Base-by-base conservation (phyloP, 2,888 invertebrate species). In the Cerceris rybyensis region DNA sequence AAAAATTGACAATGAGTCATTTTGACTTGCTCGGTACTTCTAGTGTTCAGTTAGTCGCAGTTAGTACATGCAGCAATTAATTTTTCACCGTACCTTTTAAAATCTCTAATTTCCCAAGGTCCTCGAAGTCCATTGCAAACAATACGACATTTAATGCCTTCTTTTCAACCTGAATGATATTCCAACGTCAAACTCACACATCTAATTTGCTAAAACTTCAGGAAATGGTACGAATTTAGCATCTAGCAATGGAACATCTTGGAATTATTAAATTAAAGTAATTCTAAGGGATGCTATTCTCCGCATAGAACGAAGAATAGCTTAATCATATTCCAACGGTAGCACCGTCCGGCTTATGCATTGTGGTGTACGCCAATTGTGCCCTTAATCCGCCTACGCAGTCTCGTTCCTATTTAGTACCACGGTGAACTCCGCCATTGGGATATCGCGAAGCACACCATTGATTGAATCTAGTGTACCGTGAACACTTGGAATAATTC, bases 311-410 rank as follows among this genome's bases (percentile, higher is more conserved):
- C 28, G 46, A 46, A 41, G 52, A 58, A 65, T 55, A 52, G 67
- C 78, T 78, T 71, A 72, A 71, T 78, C 78, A 60, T 67, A 72
- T 66, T 61, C 68, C 60, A 14, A 57, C 61, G 52, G 42, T 39
- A 67, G 65, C 68, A 59, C 16, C 41, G 14, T 54, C 58, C 60
- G 67, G 78, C 63, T 77, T 55, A 73, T 61, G 69, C 70, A 73
- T 49, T 64, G 17, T 59, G 50, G 16, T 16, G 9, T 17, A 28
- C 16, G 42, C 63, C 79, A 70, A 75, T 81, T 72, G 74, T 69
- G 78, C 70, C 75, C 74, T 80, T 84, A 84, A 84, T 84, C 84
- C 82, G 54, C 74, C 80, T 41, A 69, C 74, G 74, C 46, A 42
- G 61, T 41, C 59, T 60, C 16, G 50, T 16, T 59, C 28, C 52